Base-by-base conservation (phyloP, 2,113 vertebrate genomes). In the Plotosus lineatus region DNA sequence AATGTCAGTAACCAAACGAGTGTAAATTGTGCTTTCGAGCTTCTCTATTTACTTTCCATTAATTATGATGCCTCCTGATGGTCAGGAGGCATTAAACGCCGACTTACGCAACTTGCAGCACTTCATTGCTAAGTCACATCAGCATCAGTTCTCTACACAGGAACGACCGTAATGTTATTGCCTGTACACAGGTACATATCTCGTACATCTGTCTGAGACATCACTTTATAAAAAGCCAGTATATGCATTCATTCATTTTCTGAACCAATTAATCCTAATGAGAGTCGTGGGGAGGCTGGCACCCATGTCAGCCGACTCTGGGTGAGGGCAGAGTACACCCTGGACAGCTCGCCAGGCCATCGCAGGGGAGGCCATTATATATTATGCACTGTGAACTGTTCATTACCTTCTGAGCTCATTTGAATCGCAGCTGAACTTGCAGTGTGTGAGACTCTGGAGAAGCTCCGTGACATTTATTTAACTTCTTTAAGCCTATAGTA, bases 391-490 rank as follows among this genome's bases (percentile, higher is more conserved):
- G 8, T 28, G 46, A 40, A 48, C 36, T 51, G 11, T 40, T 71
- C 6, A 46, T 71, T 71, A 28, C 2, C 14, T 48, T 8, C 33
- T 44, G 38, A 48, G 50, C 63, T 56, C 26, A 15, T n/a, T n/a
- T 17, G 4, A 42, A 69, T 42, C 31, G 23, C 38, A 6, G 19
- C 63, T 23, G 63, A 26, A 31, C 63, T 63, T 68, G 65, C 15
- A 44, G 63, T 26, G n/a, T 53, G 1, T 46, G 42, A 48, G 42
- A 6, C 42, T 14, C 66, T 17, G 66, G 56, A 12, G 44, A 69
- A 33, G 12, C 33, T 17, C 2, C 38, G 26, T 69, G 50, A 46
- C 50, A 71, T 79, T 71, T 56, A 68, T 56, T 79, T 79, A 79
- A 44, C 77, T 71, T 19, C 26, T 23, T 55, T 71, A n/a, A 79